phyloP scores from a whole-genome alignment of 2,888 invertebrate genomes.

The Oconnorella tubifera region DNA sequence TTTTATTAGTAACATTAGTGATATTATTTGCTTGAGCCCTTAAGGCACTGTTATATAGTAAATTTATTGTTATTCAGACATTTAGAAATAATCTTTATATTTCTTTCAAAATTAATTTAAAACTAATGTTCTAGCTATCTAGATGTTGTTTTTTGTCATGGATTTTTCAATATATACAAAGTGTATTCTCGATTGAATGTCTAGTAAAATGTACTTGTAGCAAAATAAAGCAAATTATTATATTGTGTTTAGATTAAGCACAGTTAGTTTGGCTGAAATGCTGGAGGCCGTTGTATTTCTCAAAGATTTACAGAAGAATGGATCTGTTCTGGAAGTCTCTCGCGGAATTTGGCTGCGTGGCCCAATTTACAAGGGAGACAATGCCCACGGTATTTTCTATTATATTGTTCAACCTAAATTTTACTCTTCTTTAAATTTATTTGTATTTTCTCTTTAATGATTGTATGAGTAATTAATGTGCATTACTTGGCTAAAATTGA shows the following conservation, averaged over 20 bases:
- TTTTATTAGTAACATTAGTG: too few species aligned
- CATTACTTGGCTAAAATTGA: too few species aligned
- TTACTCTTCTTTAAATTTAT: background rate
- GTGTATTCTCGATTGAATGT: background rate
- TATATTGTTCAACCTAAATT: background rate
- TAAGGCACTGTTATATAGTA: too few species aligned
- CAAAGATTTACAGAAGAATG: slow-evolving; percentile 46
- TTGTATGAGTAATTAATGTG: slow-evolving; percentile 82
- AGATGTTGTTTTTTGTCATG: background rate
- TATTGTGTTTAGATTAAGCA: slow-evolving; percentile 24
- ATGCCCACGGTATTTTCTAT: slow-evolving; percentile 40
- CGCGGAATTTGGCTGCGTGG: slow-evolving; percentile 48
- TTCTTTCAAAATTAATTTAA: too few species aligned
- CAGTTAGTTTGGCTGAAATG: slow-evolving; percentile 36
- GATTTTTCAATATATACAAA: background rate
- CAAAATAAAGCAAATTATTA: background rate
- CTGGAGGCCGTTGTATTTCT: slow-evolving; percentile 46
- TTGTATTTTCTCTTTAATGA: slow-evolving; percentile 35
- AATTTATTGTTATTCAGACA: too few species aligned
- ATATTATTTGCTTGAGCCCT: too few species aligned
- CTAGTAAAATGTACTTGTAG: background rate
- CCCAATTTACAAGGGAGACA: slow-evolving; percentile 40
- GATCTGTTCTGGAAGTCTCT: slow-evolving; percentile 44
- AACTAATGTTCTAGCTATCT: too few species aligned
- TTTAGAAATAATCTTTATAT: too few species aligned